Base-by-base conservation (phyloP, 2,797 vertebrate species). In the Xiphorhynchus erythropygius region DNA sequence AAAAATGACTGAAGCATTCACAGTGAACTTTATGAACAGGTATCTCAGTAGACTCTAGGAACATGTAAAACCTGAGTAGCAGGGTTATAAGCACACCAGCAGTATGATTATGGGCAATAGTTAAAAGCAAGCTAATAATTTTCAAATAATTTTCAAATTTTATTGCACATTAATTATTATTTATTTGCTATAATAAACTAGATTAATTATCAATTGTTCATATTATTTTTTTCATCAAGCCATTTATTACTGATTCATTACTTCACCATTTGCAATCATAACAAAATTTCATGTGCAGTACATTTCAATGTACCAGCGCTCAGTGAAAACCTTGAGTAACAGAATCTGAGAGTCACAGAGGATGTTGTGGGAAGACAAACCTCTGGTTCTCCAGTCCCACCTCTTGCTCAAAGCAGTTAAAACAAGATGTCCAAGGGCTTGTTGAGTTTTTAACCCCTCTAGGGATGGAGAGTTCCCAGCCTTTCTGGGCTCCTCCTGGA, bases 231-330 rank as follows among this genome's bases (percentile, higher is more conserved):
- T 28, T 46, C 30, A 42, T 73, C 30, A 19, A 46, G 39, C 39
- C 0, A 11, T 76, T 67, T 70, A 53, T 79, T 68, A 25, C 14
- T 59, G 46, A 77, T 84, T 69, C 5, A 50, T 35, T 57, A 15
- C 35, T 83, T 84, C 37, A 42, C 6, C 10, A 5, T 68, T 84
- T 80, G 56, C 33, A 49, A 5, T 44, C 47, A 37, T 39, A 76
- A 73, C 19, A 42, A 7, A 19, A 56, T 33, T 65, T 56, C 17
- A 30, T 0, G 0, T 41, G 47, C n/a, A 53, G n/a, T 46, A 46
- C 44, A 46, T 46, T 46, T 50, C 62, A 47, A 4, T 23, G n/a
- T 52, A 32, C 19, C 5, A 10, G 42, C 56, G n/a, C 44, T 50
- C 30, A 19, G 0, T 2, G 22, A 18, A 56, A 84, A 22, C 12